Percentiles rank a stretch among this genome's conserved stretches.
Conservation (phyloP, 1,140 invertebrate species). For the Bombus impatiens region DNA sequence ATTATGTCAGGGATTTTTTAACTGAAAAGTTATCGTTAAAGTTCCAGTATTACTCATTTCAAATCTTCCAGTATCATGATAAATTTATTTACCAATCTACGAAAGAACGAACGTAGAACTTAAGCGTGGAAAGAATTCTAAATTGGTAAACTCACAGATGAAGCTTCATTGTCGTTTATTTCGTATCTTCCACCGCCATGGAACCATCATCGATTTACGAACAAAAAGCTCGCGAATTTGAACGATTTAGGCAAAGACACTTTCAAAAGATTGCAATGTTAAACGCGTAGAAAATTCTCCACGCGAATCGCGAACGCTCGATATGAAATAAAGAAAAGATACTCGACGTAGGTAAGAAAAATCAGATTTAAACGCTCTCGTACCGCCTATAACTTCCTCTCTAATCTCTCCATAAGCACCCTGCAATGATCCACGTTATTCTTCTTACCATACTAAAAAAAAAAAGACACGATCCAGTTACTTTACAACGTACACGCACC, state of each 20-base stretch:
- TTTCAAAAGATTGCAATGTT: not conserved
- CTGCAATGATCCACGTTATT: not conserved
- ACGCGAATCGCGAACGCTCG: not conserved
- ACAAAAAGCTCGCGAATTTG: too few relatives aligned
- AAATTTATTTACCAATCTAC: too few relatives aligned
- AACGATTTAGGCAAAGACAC: too few relatives aligned
- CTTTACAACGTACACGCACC: not conserved
- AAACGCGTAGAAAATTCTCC: not conserved
- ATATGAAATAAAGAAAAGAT: not conserved
- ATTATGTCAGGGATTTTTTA: not conserved
- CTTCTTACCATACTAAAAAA: not conserved
- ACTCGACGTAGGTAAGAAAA: not conserved
- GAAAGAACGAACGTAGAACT: too few relatives aligned
- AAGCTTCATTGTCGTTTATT: too few relatives aligned
- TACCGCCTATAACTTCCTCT: not conserved
- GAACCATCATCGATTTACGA: too few relatives aligned
- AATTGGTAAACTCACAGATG: too few relatives aligned
- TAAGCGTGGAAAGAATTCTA: too few relatives aligned
- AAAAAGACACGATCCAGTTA: slow-evolving; percentile 1
- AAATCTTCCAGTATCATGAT: too few relatives aligned
- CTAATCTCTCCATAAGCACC: not conserved
- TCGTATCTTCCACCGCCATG: too few relatives aligned
- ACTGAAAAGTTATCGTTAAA: not conserved
- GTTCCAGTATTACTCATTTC: not conserved
- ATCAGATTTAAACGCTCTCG: not conserved